These are phyloP conservation scores for Polydrusus cervinus DNA, from an alignment of 2,888 invertebrate species.

Conservation along the genomic window DNA sequence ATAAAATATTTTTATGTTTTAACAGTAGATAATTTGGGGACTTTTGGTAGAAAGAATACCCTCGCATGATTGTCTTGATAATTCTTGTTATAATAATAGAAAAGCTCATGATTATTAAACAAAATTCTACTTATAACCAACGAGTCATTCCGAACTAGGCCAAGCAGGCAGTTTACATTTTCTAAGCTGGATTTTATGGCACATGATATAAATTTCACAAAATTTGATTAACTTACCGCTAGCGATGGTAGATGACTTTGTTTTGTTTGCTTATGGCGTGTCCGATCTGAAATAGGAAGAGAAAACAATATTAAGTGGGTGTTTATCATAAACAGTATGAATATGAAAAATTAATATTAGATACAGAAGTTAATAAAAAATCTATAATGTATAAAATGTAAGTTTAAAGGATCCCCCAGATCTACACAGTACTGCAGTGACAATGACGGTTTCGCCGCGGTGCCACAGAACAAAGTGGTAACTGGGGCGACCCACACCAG, in stretches of 20 bases:
- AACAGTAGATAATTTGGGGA: too few relatives aligned
- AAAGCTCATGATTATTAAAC: background rate
- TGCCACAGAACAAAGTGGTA: too few relatives aligned
- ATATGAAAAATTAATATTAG: too few relatives aligned
- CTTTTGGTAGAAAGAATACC: too few relatives aligned
- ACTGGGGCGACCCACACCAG: too few relatives aligned
- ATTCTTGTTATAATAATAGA: background rate
- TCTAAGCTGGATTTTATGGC: constrained; percentile 36
- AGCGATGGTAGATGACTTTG: constrained; percentile 1
- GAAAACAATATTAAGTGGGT: background rate
- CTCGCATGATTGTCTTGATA: background rate
- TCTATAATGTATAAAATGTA: too few relatives aligned
- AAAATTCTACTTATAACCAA: background rate
- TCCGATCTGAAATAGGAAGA: constrained; percentile 12
- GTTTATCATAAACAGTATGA: too few relatives aligned
- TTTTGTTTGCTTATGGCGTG: background rate
- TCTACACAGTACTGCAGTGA: too few relatives aligned
- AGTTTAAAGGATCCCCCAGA: too few relatives aligned
- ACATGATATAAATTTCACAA: constrained; percentile 24
- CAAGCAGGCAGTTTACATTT: constrained; percentile 37
- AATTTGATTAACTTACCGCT: constrained; percentile 32
- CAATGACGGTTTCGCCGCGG: too few relatives aligned
- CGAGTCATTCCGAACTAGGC: constrained; percentile 30
- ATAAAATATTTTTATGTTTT: background rate
- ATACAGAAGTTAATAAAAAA: too few relatives aligned